Evolutionary conservation across 2,113 vertebrate species (phyloP), one percentile per base, ranked within the genome.

Genomic region (Gambusia holbrooki): DNA sequence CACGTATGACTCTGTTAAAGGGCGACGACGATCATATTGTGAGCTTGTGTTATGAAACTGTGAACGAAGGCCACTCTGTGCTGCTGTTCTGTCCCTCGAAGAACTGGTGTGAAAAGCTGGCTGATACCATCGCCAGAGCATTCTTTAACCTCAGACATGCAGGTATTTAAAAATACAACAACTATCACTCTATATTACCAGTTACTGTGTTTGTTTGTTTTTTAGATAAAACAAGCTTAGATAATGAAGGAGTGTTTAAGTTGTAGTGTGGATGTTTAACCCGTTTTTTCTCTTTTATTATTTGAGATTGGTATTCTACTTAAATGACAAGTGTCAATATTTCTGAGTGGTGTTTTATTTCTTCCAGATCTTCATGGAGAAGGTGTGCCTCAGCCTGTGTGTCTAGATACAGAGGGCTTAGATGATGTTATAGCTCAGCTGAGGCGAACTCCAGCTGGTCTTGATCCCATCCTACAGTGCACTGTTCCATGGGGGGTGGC

Each of bases 81-180:
- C 89, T 99, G 72, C 85, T 99, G 40, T 99, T 99, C 91, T 99
- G 98, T 80, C 97, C 98, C 0, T 97, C 97, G 5, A 99, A 99
- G 90, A 98, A 95, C 88, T 99, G 98, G 98, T 99, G 98, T 93
- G 98, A 99, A 92, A 98, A 99, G 83, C 89, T 99, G 84, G 94
- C 96, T 3, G 96, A 97, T 81, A 94, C 90, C 73, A 95, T 99
- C 79, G 97, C 96, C 61, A 94, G 92, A 78, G 97, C 97, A 74
- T 99, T 99, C 94, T 97, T 95, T 88, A 92, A 93, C 88, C 91
- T 98, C 71, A 88, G 88, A 71, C 89, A 86, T 8, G 37, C 85
- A 27, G 89, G 94, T 92, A 61, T 17, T 87, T 48, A 48, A 48
- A 48, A 48, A 48, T 48, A 48, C 4, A 19, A 48, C 19, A 19